Evolutionary conservation across 2,888 invertebrate genomes (phyloP), one percentile per base, ranked within the genome.

Genomic region (Cataglyphis altisquamis): DNA sequence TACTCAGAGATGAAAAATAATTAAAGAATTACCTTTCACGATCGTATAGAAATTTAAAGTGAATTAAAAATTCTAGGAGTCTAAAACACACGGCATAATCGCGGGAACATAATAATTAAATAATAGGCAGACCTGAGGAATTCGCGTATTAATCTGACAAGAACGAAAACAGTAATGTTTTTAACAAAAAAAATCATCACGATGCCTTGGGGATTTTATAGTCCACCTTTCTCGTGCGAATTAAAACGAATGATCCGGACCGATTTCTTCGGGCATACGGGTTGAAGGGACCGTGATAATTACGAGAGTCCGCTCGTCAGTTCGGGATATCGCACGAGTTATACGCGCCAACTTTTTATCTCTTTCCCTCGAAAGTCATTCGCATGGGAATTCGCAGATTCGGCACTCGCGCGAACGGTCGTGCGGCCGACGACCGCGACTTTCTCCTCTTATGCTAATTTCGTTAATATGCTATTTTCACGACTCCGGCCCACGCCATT

Each of bases 391-490:
- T 84, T 88, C 73, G 86, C 89, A 89, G 86, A 90, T 91, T 91
- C 88, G 91, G 87, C 87, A 84, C 85, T 89, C 80, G 89, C 84
- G 85, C 68, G 74, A 87, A 88, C 41, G 89, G 84, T 68, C 84
- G 87, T 64, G 86, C 91, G 90, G 92, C 91, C 92, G 91, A 89
- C 90, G 92, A 92, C 93, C 92, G 91, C 92, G 91, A 94, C 94
- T 94, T 94, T 94, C 94, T 93, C 93, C 91, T 93, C 92, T 93
- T 93, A 94, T 94, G 94, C 92, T 94, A 94, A 93, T 94, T 94
- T 93, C 86, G 92, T 93, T 92, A 93, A 93, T 92, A 92, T 88
- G 92, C 93, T 91, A 93, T 93, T 93, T 92, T 92, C 90, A 91
- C 89, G 90, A 90, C 82, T 86, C 84, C 80, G 77, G 68, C 83